Conservation (phyloP, 2,888 invertebrate species). For the Amaurobius ferox region DNA sequence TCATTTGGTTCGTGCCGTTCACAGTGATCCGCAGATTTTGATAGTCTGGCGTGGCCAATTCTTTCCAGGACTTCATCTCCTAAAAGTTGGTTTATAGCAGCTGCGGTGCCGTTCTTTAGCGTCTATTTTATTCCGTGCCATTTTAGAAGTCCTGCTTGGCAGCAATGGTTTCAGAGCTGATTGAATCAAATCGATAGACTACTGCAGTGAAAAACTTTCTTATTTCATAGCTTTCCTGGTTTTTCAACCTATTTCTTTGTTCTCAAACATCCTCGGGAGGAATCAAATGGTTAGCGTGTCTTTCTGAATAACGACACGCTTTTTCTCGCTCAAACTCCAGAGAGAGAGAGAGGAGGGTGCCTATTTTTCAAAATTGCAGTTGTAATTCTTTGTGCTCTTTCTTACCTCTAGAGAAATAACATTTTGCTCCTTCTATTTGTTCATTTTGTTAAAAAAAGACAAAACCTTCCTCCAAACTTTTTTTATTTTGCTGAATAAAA, state of each 20-base stretch:
- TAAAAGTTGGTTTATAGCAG: slow-evolving; percentile 60
- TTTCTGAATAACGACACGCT: slow-evolving; percentile 35
- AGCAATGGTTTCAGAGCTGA: slow-evolving; percentile 28
- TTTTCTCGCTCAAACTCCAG: not conserved
- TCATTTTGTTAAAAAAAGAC: too few species aligned
- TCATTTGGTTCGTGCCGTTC: slow-evolving; percentile 26
- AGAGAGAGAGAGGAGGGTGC: too few species aligned
- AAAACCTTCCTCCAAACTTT: too few species aligned
- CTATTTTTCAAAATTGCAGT: not conserved
- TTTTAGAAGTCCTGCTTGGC: slow-evolving; percentile 28
- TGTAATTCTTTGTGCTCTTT: slow-evolving; percentile 4
- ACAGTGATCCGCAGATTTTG: slow-evolving; percentile 34
- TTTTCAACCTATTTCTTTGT: slow-evolving; percentile 13
- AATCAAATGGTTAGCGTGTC: slow-evolving; percentile 35
- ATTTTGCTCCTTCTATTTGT: not conserved
- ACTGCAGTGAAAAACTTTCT: slow-evolving; percentile 33
- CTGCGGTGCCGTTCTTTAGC: slow-evolving; percentile 41
- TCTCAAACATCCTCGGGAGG: slow-evolving; percentile 26
- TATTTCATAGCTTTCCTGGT: slow-evolving; percentile 1
- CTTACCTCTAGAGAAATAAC: not conserved
- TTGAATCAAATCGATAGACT: slow-evolving; percentile 56
- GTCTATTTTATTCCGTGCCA: slow-evolving; percentile 28
- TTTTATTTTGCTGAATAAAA: too few species aligned
- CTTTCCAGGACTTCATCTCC: slow-evolving; percentile 53
- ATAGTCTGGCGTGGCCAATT: slow-evolving; percentile 59